Conservation (phyloP, 2,888 invertebrate species). For the Meiosimyza platycephala region DNA sequence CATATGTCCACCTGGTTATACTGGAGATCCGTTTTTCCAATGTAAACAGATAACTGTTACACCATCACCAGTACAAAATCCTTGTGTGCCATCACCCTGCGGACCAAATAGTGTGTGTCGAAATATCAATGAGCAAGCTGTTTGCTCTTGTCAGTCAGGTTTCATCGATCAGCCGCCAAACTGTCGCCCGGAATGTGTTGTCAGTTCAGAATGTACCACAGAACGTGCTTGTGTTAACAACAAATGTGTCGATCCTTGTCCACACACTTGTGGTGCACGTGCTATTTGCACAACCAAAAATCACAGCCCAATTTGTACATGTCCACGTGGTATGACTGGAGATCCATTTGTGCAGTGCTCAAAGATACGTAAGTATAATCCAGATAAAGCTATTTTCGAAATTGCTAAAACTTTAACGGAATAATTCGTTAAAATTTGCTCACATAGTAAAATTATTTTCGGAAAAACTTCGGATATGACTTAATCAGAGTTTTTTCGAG, state of each 20-base stretch:
- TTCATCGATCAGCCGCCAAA: slow-evolving; percentile 83
- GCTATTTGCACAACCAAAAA: slow-evolving; percentile 86
- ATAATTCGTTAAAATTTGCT: no score
- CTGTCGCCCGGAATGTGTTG: slow-evolving; percentile 87
- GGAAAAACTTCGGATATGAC: no score
- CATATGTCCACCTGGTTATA: slow-evolving; percentile 78
- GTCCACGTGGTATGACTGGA: slow-evolving; percentile 85
- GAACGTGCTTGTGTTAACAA: slow-evolving; percentile 87
- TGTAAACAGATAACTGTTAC: slow-evolving; percentile 71
- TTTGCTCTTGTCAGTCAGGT: slow-evolving; percentile 84
- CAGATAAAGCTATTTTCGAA: no score
- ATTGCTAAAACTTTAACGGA: not conserved
- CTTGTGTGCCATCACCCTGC: slow-evolving; percentile 87
- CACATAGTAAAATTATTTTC: no score
- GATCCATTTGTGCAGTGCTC: slow-evolving; percentile 87
- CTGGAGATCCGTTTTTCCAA: slow-evolving; percentile 86
- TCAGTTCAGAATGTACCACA: slow-evolving; percentile 85
- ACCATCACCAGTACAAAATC: slow-evolving; percentile 71
- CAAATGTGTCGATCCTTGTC: slow-evolving; percentile 89
- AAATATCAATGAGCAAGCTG: slow-evolving; percentile 81
- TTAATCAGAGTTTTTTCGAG: no score
- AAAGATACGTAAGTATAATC: slow-evolving; percentile 72
- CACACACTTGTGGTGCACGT: slow-evolving; percentile 86
- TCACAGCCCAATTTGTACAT: slow-evolving; percentile 89
- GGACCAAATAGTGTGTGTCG: slow-evolving; percentile 90